A percentile compares a stretch with the other conserved stretches of the same genome.
phyloP scores from a whole-genome alignment of 23 tunicate genomes.

The Ciona savignyi region DNA sequence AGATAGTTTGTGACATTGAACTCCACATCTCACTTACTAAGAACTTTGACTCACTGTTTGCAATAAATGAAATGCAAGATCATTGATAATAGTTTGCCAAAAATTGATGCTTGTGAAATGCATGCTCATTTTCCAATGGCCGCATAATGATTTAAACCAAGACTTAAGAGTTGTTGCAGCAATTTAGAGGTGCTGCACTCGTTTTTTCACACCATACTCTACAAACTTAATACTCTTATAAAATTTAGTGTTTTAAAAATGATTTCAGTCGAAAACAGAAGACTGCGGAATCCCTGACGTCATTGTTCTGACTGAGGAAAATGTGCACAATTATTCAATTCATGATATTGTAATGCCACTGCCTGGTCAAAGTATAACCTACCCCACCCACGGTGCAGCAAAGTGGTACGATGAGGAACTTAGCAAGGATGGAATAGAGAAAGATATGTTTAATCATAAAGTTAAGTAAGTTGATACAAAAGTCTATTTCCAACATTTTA shows the following conservation, averaged over 20 bases:
- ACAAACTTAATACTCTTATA: not conserved
- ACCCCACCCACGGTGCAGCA: conserved; percentile 29
- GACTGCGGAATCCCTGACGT: not conserved
- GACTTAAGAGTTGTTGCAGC: too few relatives aligned
- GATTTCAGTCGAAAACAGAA: not conserved
- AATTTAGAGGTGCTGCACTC: not conserved
- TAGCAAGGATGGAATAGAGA: conserved; percentile 39
- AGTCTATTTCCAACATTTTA: too few relatives aligned
- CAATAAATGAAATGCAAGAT: too few relatives aligned
- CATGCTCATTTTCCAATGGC: too few relatives aligned
- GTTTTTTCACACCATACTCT: not conserved
- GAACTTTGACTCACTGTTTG: too few relatives aligned
- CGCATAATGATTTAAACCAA: too few relatives aligned
- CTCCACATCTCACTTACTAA: too few relatives aligned
- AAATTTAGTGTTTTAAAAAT: not conserved
- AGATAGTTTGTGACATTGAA: too few relatives aligned
- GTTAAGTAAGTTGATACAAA: conserved; percentile 44
- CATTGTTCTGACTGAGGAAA: conserved; percentile 13
- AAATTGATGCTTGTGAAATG: too few relatives aligned
- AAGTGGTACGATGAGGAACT: conserved; percentile 36
- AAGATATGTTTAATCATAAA: conserved; percentile 35
- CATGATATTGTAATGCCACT: conserved; percentile 60
- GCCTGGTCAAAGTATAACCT: conserved; percentile 57
- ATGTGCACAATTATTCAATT: conserved; percentile 17
- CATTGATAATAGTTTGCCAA: too few relatives aligned